These are phyloP conservation scores for Phodopus roborovskii DNA, from an alignment of 2,113 vertebrate genomes.

Conservation along the genomic window DNA sequence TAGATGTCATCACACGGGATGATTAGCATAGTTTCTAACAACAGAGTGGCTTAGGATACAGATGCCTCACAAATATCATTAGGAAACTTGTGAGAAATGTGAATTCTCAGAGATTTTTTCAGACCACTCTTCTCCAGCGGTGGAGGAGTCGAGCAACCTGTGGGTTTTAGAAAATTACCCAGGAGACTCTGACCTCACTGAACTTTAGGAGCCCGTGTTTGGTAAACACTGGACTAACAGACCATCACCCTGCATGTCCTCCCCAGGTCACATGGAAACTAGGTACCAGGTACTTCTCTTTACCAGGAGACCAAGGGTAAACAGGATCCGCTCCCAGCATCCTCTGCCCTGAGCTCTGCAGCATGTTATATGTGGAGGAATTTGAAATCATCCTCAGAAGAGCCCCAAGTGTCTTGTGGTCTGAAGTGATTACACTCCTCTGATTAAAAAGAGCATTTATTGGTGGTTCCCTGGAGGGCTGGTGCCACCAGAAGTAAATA, in stretches of 20 bases:
- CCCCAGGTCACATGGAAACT: neutral
- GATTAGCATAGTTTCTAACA: neutral
- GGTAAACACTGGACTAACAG: neutral
- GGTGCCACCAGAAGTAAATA: constrained; percentile 44
- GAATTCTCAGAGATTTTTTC: neutral
- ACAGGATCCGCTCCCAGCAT: neutral
- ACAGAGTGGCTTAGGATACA: neutral
- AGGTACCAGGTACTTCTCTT: neutral
- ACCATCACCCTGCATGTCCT: neutral
- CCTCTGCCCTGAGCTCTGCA: neutral
- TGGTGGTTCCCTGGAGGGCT: neutral
- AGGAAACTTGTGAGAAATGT: neutral
- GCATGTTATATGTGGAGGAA: neutral
- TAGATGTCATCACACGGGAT: neutral
- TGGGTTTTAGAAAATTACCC: neutral
- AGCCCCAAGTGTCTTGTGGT: neutral
- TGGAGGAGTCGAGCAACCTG: neutral
- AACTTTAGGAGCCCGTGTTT: neutral
- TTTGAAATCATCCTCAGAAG: constrained; percentile 35
- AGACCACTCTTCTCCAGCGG: neutral
- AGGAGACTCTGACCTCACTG: neutral
- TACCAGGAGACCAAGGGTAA: neutral
- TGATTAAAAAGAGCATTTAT: constrained; percentile 49
- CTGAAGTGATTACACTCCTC: constrained; percentile 47
- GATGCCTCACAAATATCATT: neutral